Evolutionary conservation across 2,113 vertebrate species (phyloP), one percentile per base, ranked within the genome.

Genomic region (Spea multiplicata): DNA sequence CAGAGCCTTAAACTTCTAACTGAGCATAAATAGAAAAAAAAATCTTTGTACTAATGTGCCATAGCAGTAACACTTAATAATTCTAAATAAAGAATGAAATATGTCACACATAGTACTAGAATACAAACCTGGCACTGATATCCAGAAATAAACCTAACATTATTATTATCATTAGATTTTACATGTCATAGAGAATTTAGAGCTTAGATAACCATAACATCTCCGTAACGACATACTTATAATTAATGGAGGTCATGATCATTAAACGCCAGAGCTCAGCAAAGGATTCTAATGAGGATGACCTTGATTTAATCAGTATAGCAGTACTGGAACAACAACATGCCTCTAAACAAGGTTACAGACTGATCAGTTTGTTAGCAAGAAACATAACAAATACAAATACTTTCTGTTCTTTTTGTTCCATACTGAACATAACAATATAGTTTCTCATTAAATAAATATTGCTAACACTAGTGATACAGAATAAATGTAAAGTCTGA

Each of bases 291-390:
- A 79, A 79, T 64, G 59, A 79, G 70, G 59, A 8, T 79, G 71
- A 79, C 69, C 76, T 79, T 79, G 76, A 72, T 66, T 66, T 79
- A 79, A 79, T 73, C 62, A 79, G 61, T 7, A 79, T 30, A 12
- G 66, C 46, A 73, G 65, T 73, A 73, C 48, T 55, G 49, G 8
- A 66, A 78, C 55, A 62, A 76, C 52, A 70, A 61, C n/a, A 71
- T 47, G 46, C 68, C 45, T 71, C 50, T 69, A 70, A 62, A 64
- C 76, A 79, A 79, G 76, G 61, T 68, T 68, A 73, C 61, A 65
- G 30, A 66, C 17, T 65, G 17, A 66, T 70, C 55, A 14, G 53
- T 17, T 77, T 16, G 6, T 77, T 62, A 61, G 49, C 13, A 66
- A 8, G 8, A 52, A n/a, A 16, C 8, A 10, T 45, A 12, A 44